These are phyloP conservation scores for Drosophila rhopaloa DNA, from an alignment of 1,140 invertebrate genomes.

Conservation along the genomic window DNA sequence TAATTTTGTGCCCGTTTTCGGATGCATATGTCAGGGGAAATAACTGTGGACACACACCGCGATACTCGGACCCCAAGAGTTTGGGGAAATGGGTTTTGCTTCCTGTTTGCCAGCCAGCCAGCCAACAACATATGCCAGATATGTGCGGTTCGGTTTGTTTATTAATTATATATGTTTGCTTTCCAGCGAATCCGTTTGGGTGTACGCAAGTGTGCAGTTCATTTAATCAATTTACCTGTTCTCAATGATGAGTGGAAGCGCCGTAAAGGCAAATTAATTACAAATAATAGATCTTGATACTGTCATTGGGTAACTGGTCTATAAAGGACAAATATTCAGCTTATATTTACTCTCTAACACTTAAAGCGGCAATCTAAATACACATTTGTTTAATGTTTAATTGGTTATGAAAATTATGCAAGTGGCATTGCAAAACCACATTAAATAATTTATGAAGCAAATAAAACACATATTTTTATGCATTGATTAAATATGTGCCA, in stretches of 20 bases:
- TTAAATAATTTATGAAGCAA: too few relatives aligned
- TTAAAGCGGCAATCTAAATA: too few relatives aligned
- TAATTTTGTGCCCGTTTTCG: constrained; percentile 65
- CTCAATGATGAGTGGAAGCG: constrained; percentile 14
- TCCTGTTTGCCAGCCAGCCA: constrained; percentile 40
- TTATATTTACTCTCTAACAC: not conserved
- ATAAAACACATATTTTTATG: too few relatives aligned
- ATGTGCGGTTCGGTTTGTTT: constrained; percentile 31
- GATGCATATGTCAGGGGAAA: constrained; percentile 54
- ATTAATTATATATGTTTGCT: constrained; percentile 42
- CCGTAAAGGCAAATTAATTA: constrained; percentile 40
- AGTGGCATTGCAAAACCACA: too few relatives aligned
- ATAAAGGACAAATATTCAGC: not conserved
- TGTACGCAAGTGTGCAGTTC: constrained; percentile 36
- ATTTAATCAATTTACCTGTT: constrained; percentile 71
- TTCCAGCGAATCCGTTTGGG: not conserved
- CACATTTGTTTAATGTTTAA: too few relatives aligned
- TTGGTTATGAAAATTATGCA: too few relatives aligned
- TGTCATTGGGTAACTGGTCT: not conserved
- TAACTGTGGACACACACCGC: constrained; percentile 22
- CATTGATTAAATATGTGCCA: too few relatives aligned
- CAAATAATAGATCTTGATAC: constrained; percentile 49
- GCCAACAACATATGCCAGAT: constrained; percentile 30
- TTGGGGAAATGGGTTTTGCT: constrained; percentile 3
- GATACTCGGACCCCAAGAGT: constrained; percentile 17